These are phyloP conservation scores for Drosophila pseudoananassae DNA, from an alignment of 1,140 invertebrate genomes.

Conservation along the genomic window DNA sequence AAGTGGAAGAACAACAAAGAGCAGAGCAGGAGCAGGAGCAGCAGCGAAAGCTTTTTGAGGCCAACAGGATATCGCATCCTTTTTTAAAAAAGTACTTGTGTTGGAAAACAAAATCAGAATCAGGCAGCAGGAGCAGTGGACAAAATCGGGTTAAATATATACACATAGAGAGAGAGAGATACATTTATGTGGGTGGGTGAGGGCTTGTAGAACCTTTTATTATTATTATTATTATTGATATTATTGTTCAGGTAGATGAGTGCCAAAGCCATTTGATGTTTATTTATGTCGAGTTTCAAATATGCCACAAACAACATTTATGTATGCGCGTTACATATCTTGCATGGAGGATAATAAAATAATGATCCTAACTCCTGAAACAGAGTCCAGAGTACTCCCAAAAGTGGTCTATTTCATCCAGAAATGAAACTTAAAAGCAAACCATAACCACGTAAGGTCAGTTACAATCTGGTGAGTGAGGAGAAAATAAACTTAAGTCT, in stretches of 20 bases:
- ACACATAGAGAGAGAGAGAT: slow-evolving; percentile 16
- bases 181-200: slow-evolving; percentile 26
- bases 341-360: slow-evolving; percentile 27
- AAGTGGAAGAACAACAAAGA: slow-evolving; percentile 25
- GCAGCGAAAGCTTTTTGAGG: slow-evolving; percentile 27
- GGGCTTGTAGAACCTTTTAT: slow-evolving; percentile 5
- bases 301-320: slow-evolving; percentile 73
- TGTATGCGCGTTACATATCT: slow-evolving; percentile 52
- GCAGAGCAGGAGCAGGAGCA: slow-evolving; percentile 27
- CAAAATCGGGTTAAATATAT: slow-evolving; percentile 36
- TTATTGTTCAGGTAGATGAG: slow-evolving; percentile 33
- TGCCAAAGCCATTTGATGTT: slow-evolving; percentile 61
- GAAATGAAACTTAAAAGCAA: slow-evolving; percentile 12
- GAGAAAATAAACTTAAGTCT: background rate
- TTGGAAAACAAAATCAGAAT: background rate
- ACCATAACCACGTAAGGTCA: slow-evolving; percentile 54
- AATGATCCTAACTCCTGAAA: background rate
- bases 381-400: too few species aligned
- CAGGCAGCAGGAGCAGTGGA: slow-evolving; percentile 36
- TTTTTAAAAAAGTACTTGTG: background rate
- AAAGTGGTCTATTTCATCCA: background rate
- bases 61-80: slow-evolving; percentile 22
- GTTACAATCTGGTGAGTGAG: slow-evolving; percentile 63
- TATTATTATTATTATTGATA: background rate
- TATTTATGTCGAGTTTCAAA: slow-evolving; percentile 33